Evolutionary conservation across 1,140 invertebrate genomes (phyloP).

Genomic region (Drosophila gunungcola): DNA sequence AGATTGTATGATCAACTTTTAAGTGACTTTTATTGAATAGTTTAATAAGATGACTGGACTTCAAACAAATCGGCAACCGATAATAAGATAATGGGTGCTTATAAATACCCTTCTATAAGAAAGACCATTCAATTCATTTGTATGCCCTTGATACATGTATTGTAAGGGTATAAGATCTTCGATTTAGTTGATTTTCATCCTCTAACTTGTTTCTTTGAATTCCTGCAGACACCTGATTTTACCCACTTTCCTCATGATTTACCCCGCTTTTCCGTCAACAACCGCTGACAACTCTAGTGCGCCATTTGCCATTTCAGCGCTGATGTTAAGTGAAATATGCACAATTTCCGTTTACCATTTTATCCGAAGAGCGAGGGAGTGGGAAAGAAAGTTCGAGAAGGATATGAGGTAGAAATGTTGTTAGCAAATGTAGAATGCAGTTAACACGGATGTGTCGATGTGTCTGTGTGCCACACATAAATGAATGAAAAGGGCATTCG

Average conservation of each 20-base stretch:
- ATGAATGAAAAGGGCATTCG: slow-evolving; percentile 55
- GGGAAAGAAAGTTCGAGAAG: slow-evolving; percentile 5
- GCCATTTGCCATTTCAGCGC: slow-evolving; percentile 68
- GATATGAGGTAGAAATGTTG: slow-evolving; percentile 50
- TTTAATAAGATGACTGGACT: too few species aligned
- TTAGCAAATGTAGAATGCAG: slow-evolving; percentile 60
- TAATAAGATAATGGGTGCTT: too few species aligned
- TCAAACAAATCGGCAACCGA: too few species aligned
- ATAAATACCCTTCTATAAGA: too few species aligned
- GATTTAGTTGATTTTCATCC: neutral
- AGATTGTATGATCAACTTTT: too few species aligned
- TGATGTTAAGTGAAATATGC: slow-evolving; percentile 79
- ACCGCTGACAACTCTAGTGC: slow-evolving; percentile 32
- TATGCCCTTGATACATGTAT: too few species aligned
- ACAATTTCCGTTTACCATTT: slow-evolving; percentile 67
- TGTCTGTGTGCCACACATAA: slow-evolving; percentile 43
- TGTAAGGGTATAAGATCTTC: slow-evolving; percentile 2
- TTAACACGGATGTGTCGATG: slow-evolving; percentile 36
- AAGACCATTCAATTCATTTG: too few species aligned
- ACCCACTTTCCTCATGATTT: slow-evolving; percentile 17
- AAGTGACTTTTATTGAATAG: too few species aligned
- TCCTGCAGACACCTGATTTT: slow-evolving; percentile 18
- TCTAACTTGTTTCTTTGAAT: slow-evolving; percentile 5
- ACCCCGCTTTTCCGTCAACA: slow-evolving; percentile 9
- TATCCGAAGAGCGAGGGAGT: slow-evolving; percentile 4